Evolutionary conservation across 2,888 invertebrate genomes (phyloP), one percentile per base, ranked within the genome.

Genomic region (Plemyria rubiginata): DNA sequence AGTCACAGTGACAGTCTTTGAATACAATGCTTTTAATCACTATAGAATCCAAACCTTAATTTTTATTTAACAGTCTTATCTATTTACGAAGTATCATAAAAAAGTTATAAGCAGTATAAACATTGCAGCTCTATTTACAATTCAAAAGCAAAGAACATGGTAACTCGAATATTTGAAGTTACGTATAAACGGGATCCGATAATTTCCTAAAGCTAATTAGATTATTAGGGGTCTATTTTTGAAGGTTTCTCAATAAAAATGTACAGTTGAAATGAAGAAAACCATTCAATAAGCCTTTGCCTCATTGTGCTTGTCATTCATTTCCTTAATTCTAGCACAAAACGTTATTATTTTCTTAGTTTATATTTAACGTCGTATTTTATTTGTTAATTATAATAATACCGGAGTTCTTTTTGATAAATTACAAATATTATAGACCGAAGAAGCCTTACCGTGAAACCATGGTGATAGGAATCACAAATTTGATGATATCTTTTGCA

Each of bases 221-320:
- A 79, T 87, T 76, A 70, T 68, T 69, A 78, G 76, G 74, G 84
- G 85, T 85, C 71, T 79, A 81, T 83, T 87, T 82, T 84, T 85
- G 86, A 90, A 85, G 90, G 90, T 85, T 79, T 81, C 86, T 86
- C 78, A 73, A 81, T 81, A 73, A 38, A 7, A 90, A 91, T 92
- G 62, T 92, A 91, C 91, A 92, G 77, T 76, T 72, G 50, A 65
- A 71, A 77, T 77, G 73, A 85, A 84, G 88, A 86, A 81, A 87
- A 89, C 90, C 92, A 57, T 85, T 84, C 87, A 90, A 90, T 91
- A 73, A 82, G 80, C 84, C 81, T 83, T 84, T 91, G 92, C 92
- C 92, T 92, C 92, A 81, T 81, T 84, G 84, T 85, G 92, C 92
- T 92, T 91, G 90, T 92, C 91, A 77, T 84, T 82, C 61, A 69